Evolutionary conservation across 2,888 invertebrate genomes (phyloP).

Genomic region (Amphipyra tragopoginis): DNA sequence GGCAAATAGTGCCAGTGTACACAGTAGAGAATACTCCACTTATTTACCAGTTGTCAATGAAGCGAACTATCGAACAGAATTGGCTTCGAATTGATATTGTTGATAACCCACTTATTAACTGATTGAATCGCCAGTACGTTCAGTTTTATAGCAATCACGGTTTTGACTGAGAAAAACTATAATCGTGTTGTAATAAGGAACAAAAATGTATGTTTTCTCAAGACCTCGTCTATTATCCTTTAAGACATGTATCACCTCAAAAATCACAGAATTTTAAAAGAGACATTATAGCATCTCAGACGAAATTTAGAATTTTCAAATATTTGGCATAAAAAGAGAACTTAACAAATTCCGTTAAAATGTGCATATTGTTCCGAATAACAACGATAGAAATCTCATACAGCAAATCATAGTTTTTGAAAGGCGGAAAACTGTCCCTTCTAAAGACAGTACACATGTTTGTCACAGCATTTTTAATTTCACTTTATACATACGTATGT

Average conservation of each 20-base stretch:
- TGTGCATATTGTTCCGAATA: no score
- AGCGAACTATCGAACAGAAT: constrained; percentile 58
- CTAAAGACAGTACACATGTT: constrained; percentile 4
- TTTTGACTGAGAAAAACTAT: constrained; percentile 6
- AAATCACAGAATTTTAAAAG: no score
- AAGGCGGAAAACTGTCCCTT: constrained; percentile 13
- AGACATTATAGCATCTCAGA: no score
- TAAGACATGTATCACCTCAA: no score
- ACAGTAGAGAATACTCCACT: constrained; percentile 33
- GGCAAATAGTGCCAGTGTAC: constrained; percentile 25
- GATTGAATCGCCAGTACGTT: constrained; percentile 44
- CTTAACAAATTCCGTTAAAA: no score
- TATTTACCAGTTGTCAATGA: constrained; percentile 48
- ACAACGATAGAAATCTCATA: no score
- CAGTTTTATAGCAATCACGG: constrained; percentile 15
- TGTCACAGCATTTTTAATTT: constrained; percentile 28
- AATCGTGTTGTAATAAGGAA: neutral
- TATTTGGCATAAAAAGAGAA: no score
- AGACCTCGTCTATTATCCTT: no score
- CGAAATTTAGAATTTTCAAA: no score
- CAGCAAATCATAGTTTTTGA: neutral
- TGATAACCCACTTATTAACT: constrained; percentile 64
- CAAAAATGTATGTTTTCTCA: neutral
- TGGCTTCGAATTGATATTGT: constrained; percentile 60
- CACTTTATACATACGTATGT: constrained; percentile 31